phyloP scores from a whole-genome alignment of 2,797 vertebrate genomes.

The Peromyscus attwateri region DNA sequence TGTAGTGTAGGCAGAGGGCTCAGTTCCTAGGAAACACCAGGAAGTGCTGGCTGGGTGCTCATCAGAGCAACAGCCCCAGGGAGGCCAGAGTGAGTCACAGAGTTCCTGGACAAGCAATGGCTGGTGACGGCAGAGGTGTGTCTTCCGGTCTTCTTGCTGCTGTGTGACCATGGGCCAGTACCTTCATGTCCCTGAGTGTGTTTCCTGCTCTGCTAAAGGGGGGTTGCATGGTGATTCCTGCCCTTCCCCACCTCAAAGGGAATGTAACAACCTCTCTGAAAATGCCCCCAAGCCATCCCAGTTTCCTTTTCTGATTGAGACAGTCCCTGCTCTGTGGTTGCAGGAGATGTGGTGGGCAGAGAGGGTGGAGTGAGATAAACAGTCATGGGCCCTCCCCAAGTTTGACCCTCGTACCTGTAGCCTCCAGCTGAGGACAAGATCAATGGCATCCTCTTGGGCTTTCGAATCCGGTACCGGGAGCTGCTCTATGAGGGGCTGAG shows the following conservation, averaged over 20 bases:
- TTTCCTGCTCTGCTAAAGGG: background rate
- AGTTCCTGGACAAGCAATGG: rapidly evolving
- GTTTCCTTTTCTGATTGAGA: background rate
- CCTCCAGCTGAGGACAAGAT: constrained; percentile 95
- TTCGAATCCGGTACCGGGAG: constrained; percentile 95
- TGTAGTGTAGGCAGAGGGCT: background rate
- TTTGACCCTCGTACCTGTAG: constrained; percentile 82
- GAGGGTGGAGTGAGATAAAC: rapidly evolving
- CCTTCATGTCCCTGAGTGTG: background rate
- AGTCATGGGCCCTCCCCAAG: background rate
- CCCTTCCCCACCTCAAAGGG: background rate
- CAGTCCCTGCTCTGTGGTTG: background rate
- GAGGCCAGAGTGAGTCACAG: background rate
- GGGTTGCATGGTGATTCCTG: background rate
- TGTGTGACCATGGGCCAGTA: background rate
- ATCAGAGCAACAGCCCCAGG: rapidly evolving
- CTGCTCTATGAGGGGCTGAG: constrained; percentile 91
- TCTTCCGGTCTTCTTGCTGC: rapidly evolving
- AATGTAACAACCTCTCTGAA: background rate
- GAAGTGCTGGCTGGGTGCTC: background rate
- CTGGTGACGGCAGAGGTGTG: background rate
- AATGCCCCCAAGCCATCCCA: background rate
- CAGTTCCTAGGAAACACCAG: background rate
- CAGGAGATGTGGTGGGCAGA: background rate
- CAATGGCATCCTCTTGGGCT: constrained; percentile 97